Conservation (phyloP, 1,140 invertebrate species). For the Pomacea maculata region DNA sequence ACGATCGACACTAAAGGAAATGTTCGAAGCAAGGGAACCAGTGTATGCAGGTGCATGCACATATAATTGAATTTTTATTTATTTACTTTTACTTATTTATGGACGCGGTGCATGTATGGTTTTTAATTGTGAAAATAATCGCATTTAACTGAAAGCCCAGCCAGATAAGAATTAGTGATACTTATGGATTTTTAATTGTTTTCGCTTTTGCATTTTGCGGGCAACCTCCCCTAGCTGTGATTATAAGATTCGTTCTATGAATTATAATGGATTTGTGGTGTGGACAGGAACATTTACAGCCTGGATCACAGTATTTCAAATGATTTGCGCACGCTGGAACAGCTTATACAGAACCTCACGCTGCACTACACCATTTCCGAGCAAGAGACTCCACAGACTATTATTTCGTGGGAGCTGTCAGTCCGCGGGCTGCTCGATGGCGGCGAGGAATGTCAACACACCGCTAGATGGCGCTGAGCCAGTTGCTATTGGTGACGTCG, state of each 20-base stretch:
- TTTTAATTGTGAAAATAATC: too few species aligned
- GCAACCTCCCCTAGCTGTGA: too few species aligned
- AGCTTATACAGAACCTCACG: neutral
- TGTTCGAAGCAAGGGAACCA: too few species aligned
- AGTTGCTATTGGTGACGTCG: constrained; percentile 40
- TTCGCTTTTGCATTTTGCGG: too few species aligned
- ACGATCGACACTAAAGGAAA: too few species aligned
- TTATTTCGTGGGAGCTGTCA: neutral
- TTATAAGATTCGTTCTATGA: neutral
- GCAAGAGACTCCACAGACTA: neutral
- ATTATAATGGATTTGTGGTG: neutral
- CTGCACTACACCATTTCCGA: neutral
- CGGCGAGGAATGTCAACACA: neutral
- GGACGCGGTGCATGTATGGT: too few species aligned
- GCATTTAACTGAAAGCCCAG: too few species aligned
- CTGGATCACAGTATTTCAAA: neutral
- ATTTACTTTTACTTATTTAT: too few species aligned
- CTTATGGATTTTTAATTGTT: too few species aligned
- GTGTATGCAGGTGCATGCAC: too few species aligned
- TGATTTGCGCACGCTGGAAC: neutral
- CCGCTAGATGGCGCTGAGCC: constrained; percentile 26
- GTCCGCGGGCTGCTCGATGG: neutral
- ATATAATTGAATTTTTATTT: too few species aligned
- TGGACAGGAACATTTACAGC: neutral
- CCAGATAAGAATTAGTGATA: too few species aligned